Percentiles rank a stretch among this genome's conserved stretches.
Conservation (phyloP, 2,113 vertebrate species). For the Balaenoptera acutorostrata region DNA sequence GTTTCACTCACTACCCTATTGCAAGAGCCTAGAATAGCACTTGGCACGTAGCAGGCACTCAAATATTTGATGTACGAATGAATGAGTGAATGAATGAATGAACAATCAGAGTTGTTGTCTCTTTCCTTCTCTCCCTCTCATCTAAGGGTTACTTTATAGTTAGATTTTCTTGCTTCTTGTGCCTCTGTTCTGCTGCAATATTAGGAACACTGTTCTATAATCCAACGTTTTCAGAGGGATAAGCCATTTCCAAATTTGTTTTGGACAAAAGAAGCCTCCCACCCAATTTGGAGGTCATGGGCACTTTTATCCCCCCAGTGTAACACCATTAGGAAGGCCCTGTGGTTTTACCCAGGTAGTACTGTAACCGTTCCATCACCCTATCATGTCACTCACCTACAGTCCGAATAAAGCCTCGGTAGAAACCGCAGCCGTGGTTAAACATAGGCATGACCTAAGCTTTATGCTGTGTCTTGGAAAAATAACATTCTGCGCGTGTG, state of each 20-base stretch:
- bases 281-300: neutral
- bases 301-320: neutral
- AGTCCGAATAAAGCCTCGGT: neutral
- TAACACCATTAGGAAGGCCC: neutral
- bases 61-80: neutral
- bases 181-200: neutral
- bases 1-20: neutral
- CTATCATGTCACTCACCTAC: neutral
- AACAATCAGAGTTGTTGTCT: neutral
- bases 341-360: neutral
- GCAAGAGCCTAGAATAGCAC: neutral
- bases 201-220: neutral
- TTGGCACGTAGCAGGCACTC: neutral
- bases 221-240: neutral
- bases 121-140: neutral
- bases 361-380: neutral
- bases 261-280: neutral
- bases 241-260: neutral
- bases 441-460: neutral
- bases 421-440: neutral
- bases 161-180: neutral
- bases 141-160: neutral
- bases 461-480: neutral
- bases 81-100: neutral
- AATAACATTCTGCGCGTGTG: neutral